Conservation (phyloP, 2,888 invertebrate species). For the Macrophya annulata region DNA sequence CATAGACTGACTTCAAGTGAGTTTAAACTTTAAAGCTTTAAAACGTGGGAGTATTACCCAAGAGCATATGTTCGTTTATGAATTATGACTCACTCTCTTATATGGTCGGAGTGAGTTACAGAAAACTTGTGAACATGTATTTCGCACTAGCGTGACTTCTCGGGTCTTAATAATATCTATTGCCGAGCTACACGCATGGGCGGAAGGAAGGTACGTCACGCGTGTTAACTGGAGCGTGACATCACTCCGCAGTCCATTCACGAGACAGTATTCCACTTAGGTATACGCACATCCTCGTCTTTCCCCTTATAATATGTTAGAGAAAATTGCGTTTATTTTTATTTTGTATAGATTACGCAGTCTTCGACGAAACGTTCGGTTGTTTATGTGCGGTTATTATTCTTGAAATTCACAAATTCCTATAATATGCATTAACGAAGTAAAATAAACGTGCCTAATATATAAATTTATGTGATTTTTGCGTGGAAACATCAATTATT, state of each 20-base stretch:
- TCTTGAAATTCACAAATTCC: background rate
- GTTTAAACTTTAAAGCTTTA: background rate
- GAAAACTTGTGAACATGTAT: conserved; percentile 16
- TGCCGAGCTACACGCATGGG: conserved; percentile 11
- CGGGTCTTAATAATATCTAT: conserved; percentile 26
- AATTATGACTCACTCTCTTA: conserved; percentile 41
- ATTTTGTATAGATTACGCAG: background rate
- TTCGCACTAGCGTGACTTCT: conserved; percentile 25
- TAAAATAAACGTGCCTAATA: no score
- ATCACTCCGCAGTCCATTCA: conserved; percentile 23
- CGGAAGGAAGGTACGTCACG: conserved; percentile 44
- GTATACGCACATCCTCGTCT: background rate
- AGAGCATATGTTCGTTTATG: conserved; percentile 13
- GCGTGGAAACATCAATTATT: background rate
- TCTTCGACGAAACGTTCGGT: background rate
- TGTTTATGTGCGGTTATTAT: background rate
- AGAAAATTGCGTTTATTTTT: background rate
- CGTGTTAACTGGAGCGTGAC: conserved; percentile 53
- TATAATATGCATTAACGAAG: no score
- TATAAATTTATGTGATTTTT: background rate
- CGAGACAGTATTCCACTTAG: background rate
- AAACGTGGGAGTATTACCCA: conserved; percentile 14
- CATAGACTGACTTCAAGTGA: background rate
- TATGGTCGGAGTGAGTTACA: background rate
- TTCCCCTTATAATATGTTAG: background rate